Evolutionary conservation across 2,888 invertebrate species (phyloP).

Genomic region (Macrosiphum euphorbiae): DNA sequence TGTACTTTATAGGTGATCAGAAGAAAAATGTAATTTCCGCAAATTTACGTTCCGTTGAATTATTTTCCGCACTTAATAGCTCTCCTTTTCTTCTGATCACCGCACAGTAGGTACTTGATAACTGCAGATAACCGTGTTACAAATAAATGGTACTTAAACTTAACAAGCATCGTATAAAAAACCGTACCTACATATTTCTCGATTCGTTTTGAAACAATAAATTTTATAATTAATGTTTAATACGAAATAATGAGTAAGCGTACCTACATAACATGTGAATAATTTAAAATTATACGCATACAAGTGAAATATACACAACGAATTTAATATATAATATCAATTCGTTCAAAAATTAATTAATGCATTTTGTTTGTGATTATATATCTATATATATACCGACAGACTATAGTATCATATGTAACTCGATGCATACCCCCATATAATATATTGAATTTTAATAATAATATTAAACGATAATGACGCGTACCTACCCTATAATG

Average conservation of each 20-base stretch:
- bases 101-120: no score
- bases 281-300: not conserved
- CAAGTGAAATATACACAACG: not conserved
- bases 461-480: not conserved
- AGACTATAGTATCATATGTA: not conserved
- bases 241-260: not conserved
- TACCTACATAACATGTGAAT: not conserved
- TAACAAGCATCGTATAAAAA: not conserved
- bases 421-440: not conserved
- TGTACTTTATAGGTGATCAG: not conserved
- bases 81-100: no score
- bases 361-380: not conserved
- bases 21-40: not conserved
- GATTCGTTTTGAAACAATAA: not conserved
- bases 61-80: no score
- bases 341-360: not conserved
- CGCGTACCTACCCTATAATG: not conserved
- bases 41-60: no score
- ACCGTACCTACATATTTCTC: not conserved
- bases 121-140: not conserved
- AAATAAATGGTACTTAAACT: not conserved
- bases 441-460: not conserved
- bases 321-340: not conserved
- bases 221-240: not conserved
- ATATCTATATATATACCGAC: not conserved